Conservation (phyloP, 1,140 invertebrate species). For the Drosophila sucinea region DNA sequence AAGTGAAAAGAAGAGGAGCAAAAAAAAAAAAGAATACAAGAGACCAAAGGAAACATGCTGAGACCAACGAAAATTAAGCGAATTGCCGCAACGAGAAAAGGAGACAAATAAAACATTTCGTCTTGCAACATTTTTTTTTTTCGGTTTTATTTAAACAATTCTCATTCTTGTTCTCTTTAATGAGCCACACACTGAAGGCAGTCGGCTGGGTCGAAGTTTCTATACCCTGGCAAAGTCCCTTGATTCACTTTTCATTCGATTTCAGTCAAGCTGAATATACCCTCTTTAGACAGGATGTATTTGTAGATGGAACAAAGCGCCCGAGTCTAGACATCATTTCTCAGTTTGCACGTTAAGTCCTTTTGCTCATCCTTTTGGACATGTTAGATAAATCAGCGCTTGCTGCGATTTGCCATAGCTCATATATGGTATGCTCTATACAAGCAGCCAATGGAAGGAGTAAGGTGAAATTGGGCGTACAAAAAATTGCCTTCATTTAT, state of each 20-base stretch:
- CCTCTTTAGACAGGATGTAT: neutral
- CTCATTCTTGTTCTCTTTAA: neutral
- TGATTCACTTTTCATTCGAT: neutral
- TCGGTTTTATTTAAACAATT: neutral
- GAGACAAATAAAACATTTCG: conserved; percentile 14
- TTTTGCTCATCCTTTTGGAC: conserved; percentile 16
- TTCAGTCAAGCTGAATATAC: neutral
- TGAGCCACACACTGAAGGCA: neutral
- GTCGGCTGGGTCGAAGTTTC: neutral
- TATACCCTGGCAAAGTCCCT: neutral
- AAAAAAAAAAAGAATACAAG: conserved; percentile 9
- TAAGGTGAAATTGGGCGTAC: conserved; percentile 21
- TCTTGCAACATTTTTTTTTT: conserved; percentile 11
- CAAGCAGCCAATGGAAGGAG: neutral
- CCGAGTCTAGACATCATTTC: conserved; percentile 72
- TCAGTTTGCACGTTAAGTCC: conserved; percentile 35
- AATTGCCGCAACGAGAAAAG: conserved; percentile 17
- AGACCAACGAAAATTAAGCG: conserved; percentile 51
- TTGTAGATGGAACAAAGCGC: neutral
- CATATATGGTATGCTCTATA: conserved; percentile 27
- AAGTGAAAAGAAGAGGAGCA: conserved; percentile 8
- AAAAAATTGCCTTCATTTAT: conserved; percentile 68
- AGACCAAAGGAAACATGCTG: conserved; percentile 20
- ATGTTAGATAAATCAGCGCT: conserved; percentile 61
- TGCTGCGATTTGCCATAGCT: conserved; percentile 54